Conservation (phyloP, 1,140 invertebrate genomes). For the Euwallacea fornicatus region DNA sequence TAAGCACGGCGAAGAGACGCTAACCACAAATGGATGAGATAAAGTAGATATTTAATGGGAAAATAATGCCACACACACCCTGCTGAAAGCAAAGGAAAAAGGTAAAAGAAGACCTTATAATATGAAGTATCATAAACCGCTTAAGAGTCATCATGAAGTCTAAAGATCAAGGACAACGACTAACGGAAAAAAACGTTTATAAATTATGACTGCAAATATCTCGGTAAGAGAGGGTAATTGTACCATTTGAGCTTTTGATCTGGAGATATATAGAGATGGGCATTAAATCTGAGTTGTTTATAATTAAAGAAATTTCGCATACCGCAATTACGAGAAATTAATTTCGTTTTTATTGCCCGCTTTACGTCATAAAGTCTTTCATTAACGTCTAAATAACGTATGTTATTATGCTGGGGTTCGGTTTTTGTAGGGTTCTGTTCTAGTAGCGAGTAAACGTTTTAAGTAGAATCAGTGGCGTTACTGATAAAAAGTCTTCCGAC, state of each 20-base stretch:
- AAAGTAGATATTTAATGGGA: not conserved
- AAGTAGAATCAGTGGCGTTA: too few relatives aligned
- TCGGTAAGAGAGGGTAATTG: slow-evolving; percentile 1
- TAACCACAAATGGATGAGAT: not conserved
- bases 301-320: slow-evolving; percentile 4
- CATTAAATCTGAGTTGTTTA: slow-evolving; percentile 4
- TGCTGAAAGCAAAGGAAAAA: not conserved
- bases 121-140: too few relatives aligned
- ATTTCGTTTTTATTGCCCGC: not conserved
- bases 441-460: too few relatives aligned
- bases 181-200: not conserved
- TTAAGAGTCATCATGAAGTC: not conserved
- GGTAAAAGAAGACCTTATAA: too few relatives aligned
- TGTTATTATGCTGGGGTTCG: not conserved
- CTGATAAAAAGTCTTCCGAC: too few relatives aligned
- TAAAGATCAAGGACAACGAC: not conserved
- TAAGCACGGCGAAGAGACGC: too few relatives aligned
- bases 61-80: not conserved
- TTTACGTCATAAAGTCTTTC: not conserved
- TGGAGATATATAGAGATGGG: not conserved
- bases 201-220: slow-evolving; percentile 1
- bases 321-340: not conserved
- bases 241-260: not conserved
- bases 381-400: slow-evolving; percentile 2
- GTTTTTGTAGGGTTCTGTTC: not conserved